Evolutionary conservation across 2,797 vertebrate genomes (phyloP).

Genomic region (Novumbra hubbsi): DNA sequence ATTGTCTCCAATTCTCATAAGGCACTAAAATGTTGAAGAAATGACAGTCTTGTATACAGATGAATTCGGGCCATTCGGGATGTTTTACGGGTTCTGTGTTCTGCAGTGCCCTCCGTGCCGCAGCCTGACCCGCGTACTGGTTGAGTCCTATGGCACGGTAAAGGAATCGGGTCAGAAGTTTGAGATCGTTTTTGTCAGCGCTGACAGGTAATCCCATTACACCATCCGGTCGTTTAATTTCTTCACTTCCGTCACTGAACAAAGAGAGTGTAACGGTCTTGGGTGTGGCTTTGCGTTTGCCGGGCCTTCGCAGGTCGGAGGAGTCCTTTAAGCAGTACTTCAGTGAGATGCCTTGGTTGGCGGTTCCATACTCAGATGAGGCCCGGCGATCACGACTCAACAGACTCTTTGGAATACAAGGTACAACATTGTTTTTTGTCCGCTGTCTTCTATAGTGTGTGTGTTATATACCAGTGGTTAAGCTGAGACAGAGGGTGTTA

Average conservation of each 20-base stretch:
- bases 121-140: slow-evolving; percentile 91
- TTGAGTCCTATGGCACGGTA: slow-evolving; percentile 91
- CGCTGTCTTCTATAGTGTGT: neutral
- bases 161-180: slow-evolving; percentile 95
- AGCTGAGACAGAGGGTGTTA: no score
- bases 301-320: slow-evolving; percentile 81
- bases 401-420: slow-evolving; percentile 97
- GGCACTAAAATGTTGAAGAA: no score
- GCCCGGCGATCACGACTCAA: slow-evolving; percentile 92
- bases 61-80: neutral
- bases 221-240: neutral
- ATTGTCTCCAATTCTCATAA: no score
- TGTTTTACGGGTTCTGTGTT: neutral
- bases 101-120: slow-evolving; percentile 92
- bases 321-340: slow-evolving; percentile 99
- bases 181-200: slow-evolving; percentile 96
- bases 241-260: neutral
- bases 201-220: slow-evolving; percentile 79
- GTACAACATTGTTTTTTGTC: slow-evolving; percentile 59
- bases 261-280: neutral
- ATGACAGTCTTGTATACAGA: neutral
- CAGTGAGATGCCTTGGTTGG: slow-evolving; percentile 98
- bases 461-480: no score
- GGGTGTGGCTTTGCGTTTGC: slow-evolving; percentile 1
- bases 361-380: slow-evolving; percentile 90